Evolutionary conservation across 35 echinoderm and acorn worm species (phyloP), one percentile per base, ranked within the genome.

Genomic region (Heliocidaris tuberculata): DNA sequence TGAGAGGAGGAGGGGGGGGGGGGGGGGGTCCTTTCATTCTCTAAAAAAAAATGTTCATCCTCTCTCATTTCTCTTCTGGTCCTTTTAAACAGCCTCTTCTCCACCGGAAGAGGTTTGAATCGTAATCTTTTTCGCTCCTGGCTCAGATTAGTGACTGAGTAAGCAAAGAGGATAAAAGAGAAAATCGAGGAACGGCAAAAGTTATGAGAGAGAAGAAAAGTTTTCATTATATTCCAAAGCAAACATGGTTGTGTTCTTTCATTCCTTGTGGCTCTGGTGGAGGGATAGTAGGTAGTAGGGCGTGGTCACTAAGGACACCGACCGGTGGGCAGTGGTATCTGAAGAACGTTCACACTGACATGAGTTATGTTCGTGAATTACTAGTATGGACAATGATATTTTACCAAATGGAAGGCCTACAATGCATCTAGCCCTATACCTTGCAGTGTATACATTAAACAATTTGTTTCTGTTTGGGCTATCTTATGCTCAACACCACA

Each of bases 141-240:
- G 65, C 65, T n/a, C 65, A 78, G 65, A 78, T 78, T 78, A 78
- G 65, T 19, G 65, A 78, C 65, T n/a, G 65, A 78, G 65, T 78
- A 78, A 78, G 65, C 65, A 78, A n/a, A 5, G 65, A n/a, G 65
- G 65, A 78, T 78, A 78, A 78, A 78, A 78, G 65, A 78, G 27
- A 78, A 60, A 60, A 78, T 8, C 19, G 65, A 78, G 27, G 19
- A 78, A 27, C 27, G 65, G 65, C 65, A 78, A 78, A 78, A 78
- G 15, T 78, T 70, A 8, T n/a, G 65, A 78, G 65, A 78, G 65
- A 78, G 65, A 78, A 78, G 21, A 78, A 78, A 78, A 71, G 27
- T 27, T 27, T 78, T 78, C 65, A n/a, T 78, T 78, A 78, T 78
- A 78, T 78, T 78, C 65, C 21, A 78, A 78, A 78, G 65, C 65